phyloP scores from a whole-genome alignment of 1,140 invertebrate genomes.

The Elymnias hypermnestra region DNA sequence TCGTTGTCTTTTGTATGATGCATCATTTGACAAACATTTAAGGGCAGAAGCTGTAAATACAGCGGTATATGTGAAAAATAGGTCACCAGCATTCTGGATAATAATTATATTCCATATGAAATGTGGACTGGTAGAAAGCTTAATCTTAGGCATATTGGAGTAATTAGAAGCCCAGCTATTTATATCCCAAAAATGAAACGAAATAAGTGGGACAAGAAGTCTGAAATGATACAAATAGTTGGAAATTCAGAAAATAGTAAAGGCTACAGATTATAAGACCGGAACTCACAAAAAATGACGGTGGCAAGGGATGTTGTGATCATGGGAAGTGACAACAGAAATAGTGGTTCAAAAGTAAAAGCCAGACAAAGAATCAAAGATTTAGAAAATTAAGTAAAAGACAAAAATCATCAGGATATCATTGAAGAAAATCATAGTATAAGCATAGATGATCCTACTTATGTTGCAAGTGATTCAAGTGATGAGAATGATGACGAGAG shows the following conservation, averaged over 20 bases:
- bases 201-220: constrained; percentile 18
- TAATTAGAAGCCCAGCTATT: constrained; percentile 13
- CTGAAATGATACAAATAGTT: constrained; percentile 8
- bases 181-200: constrained; percentile 10
- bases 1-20: constrained; percentile 7
- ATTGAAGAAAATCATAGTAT: too few species aligned
- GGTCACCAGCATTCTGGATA: neutral
- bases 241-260: constrained; percentile 12
- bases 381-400: neutral
- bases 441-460: too few species aligned
- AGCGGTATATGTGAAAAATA: constrained; percentile 13
- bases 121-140: constrained; percentile 15
- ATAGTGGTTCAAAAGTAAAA: neutral
- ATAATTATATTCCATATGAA: constrained; percentile 10
- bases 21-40: constrained; percentile 1
- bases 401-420: neutral
- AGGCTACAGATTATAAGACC: constrained; percentile 7
- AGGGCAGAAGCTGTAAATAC: constrained; percentile 17
- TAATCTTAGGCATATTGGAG: constrained; percentile 3
- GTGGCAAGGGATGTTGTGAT: constrained; percentile 5
- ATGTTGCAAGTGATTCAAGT: neutral
- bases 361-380: neutral
- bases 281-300: neutral
- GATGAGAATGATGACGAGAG: neutral
- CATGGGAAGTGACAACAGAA: neutral